Evolutionary conservation across 2,888 invertebrate genomes (phyloP).

Genomic region (Pachycephus smyrnensis): DNA sequence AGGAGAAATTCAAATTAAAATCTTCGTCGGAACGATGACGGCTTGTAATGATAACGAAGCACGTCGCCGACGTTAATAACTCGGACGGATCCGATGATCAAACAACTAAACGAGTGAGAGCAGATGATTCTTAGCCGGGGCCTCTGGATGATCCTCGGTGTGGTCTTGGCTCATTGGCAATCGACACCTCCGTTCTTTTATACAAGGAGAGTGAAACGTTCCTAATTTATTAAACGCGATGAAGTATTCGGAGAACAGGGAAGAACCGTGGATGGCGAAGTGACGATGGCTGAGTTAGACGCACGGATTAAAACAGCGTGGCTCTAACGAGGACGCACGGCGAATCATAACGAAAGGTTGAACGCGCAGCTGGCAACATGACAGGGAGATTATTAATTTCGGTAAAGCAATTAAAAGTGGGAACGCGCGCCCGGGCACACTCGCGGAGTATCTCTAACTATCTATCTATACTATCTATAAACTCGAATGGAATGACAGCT

Average conservation of each 20-base stretch:
- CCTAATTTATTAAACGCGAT: neutral
- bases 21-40: conserved; percentile 26
- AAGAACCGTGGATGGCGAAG: neutral
- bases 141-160: neutral
- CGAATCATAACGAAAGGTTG: neutral
- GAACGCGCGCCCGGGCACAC: neutral
- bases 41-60: conserved; percentile 44
- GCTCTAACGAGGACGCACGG: neutral
- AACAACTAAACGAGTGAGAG: neutral
- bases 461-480: neutral
- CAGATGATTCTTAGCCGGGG: neutral
- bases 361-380: neutral
- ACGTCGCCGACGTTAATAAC: conserved; percentile 40
- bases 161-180: neutral
- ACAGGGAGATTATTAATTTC: conserved; percentile 14
- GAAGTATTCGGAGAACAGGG: neutral
- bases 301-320: neutral
- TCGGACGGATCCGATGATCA: conserved; percentile 34
- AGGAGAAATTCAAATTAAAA: conserved; percentile 46
- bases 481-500: conserved; percentile 10
- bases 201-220: neutral
- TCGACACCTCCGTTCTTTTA: neutral
- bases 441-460: neutral
- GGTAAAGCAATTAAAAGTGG: conserved; percentile 13
- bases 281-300: neutral